These are phyloP conservation scores for Exephanes ischioxanthus DNA, from an alignment of 2,888 invertebrate species.

Conservation along the genomic window DNA sequence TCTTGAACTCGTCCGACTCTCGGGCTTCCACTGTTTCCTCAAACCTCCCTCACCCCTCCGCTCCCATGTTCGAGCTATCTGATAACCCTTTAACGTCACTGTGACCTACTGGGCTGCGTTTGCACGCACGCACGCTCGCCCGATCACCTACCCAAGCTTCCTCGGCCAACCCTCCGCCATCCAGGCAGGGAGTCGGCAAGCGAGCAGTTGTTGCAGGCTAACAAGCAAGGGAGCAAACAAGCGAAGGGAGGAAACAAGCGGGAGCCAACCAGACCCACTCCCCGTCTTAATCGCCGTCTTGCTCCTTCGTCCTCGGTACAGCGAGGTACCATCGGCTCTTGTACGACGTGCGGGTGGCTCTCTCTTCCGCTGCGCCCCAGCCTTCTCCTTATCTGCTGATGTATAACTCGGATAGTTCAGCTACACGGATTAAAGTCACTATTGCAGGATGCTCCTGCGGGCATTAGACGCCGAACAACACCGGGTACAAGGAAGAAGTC, in stretches of 20 bases:
- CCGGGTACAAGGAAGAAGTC: neutral
- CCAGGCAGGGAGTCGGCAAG: conserved; percentile 54
- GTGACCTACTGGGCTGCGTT: conserved; percentile 77
- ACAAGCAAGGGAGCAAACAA: conserved; percentile 46
- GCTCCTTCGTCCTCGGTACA: conserved; percentile 73
- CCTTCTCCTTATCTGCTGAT: conserved; percentile 46
- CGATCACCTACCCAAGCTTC: conserved; percentile 47
- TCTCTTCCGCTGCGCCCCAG: conserved; percentile 43
- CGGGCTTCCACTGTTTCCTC: conserved; percentile 17
- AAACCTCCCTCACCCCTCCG: conserved; percentile 21
- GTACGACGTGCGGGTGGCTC: conserved; percentile 38
- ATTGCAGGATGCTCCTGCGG: neutral
- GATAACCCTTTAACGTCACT: conserved; percentile 78
- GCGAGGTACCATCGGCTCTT: conserved; percentile 72
- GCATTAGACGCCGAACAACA: neutral
- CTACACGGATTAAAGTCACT: neutral
- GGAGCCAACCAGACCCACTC: conserved; percentile 40
- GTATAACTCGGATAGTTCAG: conserved; percentile 40
- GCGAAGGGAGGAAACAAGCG: conserved; percentile 37
- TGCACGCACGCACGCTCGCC: conserved; percentile 74
- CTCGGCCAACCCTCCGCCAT: conserved; percentile 62
- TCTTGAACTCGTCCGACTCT: conserved; percentile 41
- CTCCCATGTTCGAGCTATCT: conserved; percentile 73
- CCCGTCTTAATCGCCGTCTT: conserved; percentile 75
- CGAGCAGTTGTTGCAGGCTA: conserved; percentile 35